Evolutionary conservation across 2,113 vertebrate genomes (phyloP), one percentile per base, ranked within the genome.

Genomic region (Mola mola): DNA sequence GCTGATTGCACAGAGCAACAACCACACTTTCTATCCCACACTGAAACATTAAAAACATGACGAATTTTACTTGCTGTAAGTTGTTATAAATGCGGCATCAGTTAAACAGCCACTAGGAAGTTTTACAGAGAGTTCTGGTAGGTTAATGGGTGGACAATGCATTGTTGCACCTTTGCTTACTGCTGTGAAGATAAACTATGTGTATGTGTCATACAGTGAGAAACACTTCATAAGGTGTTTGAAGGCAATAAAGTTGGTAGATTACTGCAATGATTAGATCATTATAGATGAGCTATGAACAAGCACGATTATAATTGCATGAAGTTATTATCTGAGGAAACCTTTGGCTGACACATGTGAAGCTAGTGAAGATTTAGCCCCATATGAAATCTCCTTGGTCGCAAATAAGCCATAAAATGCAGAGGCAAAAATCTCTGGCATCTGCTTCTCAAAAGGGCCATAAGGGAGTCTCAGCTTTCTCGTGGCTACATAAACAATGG

Each of bases 401-500:
- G 63, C 72, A 85, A 75, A 86, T 83, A 72, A 83, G 59, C 60
- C 65, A 84, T 84, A 81, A 86, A 82, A 80, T 66, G 60, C 52
- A 44, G 47, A 74, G 69, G 72, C 57, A 86, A 89, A 87, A 87
- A 82, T 87, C 64, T 81, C 64, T 5, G 67, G 87, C 78, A 87
- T 90, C 74, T 78, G 71, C 68, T 83, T 75, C 81, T 80, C 61
- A 78, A 78, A 88, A 66, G 62, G 70, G 74, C 64, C 75, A 70
- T 82, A 34, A 41, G 83, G 84, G 83, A 87, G 75, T 81, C 71
- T 90, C 75, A 13, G 63, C 74, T 87, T 91, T 90, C 85, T 70
- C 69, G 66, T 84, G 75, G 83, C 87, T 87, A 87, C 65, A 89
- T 80, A 92, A 92, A 91, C 87, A 91, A 85, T 69, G 50, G 73